A percentile compares a stretch with the other conserved stretches of the same genome.
Conservation (phyloP, 2,113 vertebrate species). For the Sceloporus tristichus region DNA sequence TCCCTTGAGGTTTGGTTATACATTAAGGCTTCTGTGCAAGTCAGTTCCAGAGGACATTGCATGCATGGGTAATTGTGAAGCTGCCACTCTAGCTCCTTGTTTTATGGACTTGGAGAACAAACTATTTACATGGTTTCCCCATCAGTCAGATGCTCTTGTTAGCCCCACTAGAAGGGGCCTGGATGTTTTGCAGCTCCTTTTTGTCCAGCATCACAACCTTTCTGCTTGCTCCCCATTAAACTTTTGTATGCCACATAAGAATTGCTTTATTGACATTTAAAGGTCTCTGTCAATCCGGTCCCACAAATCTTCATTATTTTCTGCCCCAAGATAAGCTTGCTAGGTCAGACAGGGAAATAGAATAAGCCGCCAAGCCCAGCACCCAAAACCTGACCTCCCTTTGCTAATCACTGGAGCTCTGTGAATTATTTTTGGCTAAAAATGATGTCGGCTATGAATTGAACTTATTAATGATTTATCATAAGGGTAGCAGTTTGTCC, state of each 20-base stretch:
- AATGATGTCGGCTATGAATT: neutral
- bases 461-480: constrained; percentile 11
- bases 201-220: constrained; percentile 28
- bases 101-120: neutral
- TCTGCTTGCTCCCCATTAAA: constrained; percentile 48
- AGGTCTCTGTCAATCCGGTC: constrained; percentile 66
- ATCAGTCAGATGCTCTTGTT: neutral
- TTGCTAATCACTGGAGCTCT: neutral
- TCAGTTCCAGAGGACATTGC: neutral
- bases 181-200: neutral
- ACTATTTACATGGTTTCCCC: rapidly evolving
- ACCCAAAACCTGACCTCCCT: constrained; percentile 4
- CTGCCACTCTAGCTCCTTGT: neutral
- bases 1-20: neutral
- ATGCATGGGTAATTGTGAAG: neutral
- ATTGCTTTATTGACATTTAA: constrained; percentile 75
- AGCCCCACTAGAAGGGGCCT: rapidly evolving
- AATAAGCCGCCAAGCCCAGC: neutral
- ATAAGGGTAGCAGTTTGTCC: neutral
- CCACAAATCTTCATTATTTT: constrained; percentile 51
- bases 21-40: neutral
- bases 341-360: constrained; percentile 4
- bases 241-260: constrained; percentile 59
- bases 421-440: neutral
- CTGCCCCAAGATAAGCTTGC: constrained; percentile 38